Conservation (phyloP, 2,797 vertebrate genomes). For the Labroides dimidiatus region DNA sequence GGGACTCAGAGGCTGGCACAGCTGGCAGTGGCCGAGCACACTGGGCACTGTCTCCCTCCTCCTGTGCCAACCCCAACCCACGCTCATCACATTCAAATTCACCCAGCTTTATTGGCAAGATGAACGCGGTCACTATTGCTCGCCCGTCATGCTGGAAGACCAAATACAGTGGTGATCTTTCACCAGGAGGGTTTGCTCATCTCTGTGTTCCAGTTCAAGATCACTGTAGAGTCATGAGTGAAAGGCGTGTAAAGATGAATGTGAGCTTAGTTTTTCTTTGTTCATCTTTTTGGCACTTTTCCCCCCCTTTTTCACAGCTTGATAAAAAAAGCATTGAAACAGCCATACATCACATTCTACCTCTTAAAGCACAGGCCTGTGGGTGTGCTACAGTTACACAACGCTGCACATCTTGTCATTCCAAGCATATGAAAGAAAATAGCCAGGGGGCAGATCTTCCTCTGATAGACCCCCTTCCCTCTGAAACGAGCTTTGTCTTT, state of each 20-base stretch:
- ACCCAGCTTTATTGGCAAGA: constrained; percentile 74
- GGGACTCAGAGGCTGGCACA: constrained; percentile 70
- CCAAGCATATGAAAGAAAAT: constrained; percentile 34
- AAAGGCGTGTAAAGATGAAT: constrained; percentile 1
- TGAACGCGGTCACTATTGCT: constrained; percentile 54
- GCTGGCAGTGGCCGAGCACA: constrained; percentile 70
- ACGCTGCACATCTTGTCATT: constrained; percentile 8
- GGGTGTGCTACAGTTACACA: constrained; percentile 1
- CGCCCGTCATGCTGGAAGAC: constrained; percentile 49
- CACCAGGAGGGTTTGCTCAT: constrained; percentile 41
- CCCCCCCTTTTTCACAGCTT: constrained; percentile 7
- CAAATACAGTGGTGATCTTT: constrained; percentile 71
- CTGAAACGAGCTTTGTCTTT: constrained; percentile 14
- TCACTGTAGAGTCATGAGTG: constrained; percentile 31
- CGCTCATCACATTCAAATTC: constrained; percentile 76
- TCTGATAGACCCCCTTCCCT: constrained; percentile 4
- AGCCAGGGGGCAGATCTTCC: constrained; percentile 18
- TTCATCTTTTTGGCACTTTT: constrained; percentile 7
- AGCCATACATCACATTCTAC: constrained; percentile 2
- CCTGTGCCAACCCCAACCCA: constrained; percentile 66
- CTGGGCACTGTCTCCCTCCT: constrained; percentile 68
- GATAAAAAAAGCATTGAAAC: constrained; percentile 3
- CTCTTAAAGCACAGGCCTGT: neutral
- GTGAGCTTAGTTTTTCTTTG: constrained; percentile 5
- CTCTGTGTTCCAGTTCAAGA: constrained; percentile 28